Percentiles rank a stretch among this genome's conserved stretches.
Conservation (phyloP, 2,797 vertebrate species). For the Ambastaia sidthimunki region DNA sequence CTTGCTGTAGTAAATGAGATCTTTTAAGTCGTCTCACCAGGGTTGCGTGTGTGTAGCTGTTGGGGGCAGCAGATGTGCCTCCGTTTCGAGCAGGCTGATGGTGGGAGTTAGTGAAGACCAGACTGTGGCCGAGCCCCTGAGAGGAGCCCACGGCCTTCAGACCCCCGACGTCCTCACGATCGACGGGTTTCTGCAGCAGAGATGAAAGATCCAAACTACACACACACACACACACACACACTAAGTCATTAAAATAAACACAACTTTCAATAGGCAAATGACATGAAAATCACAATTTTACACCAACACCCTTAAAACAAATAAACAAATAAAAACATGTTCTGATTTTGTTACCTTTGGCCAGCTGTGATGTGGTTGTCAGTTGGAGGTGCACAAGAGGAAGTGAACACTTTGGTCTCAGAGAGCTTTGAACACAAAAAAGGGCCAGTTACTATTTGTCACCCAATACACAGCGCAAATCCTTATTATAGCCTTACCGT, state of each 20-base stretch:
- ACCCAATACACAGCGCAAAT: not conserved
- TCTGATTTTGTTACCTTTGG: conserved; percentile 80
- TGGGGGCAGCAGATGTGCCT: conserved; percentile 74
- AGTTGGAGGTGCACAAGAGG: conserved; percentile 85
- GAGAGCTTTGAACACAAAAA: conserved; percentile 71
- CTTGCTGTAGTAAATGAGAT: conserved; percentile 21
- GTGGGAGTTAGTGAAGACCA: conserved; percentile 96
- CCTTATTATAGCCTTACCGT: no score
- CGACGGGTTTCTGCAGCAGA: conserved; percentile 88
- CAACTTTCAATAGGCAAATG: not conserved
- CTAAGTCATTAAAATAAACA: not conserved
- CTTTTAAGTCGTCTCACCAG: conserved; percentile 79
- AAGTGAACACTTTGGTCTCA: conserved; percentile 88
- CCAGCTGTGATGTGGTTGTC: conserved; percentile 87
- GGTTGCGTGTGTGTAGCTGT: conserved; percentile 87
- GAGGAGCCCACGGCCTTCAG: conserved; percentile 79
- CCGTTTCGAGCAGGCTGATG: conserved; percentile 80
- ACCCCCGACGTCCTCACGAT: conserved; percentile 72
- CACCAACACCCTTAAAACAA: no score
- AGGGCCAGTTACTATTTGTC: conserved; percentile 6
- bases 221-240: conserved; percentile 11
- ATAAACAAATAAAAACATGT: no score
- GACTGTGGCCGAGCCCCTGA: conserved; percentile 83
- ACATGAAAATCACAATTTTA: not conserved
- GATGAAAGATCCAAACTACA: conserved; percentile 88